Evolutionary conservation across 2,113 vertebrate species (phyloP).

Genomic region (Rhinogobius similis): DNA sequence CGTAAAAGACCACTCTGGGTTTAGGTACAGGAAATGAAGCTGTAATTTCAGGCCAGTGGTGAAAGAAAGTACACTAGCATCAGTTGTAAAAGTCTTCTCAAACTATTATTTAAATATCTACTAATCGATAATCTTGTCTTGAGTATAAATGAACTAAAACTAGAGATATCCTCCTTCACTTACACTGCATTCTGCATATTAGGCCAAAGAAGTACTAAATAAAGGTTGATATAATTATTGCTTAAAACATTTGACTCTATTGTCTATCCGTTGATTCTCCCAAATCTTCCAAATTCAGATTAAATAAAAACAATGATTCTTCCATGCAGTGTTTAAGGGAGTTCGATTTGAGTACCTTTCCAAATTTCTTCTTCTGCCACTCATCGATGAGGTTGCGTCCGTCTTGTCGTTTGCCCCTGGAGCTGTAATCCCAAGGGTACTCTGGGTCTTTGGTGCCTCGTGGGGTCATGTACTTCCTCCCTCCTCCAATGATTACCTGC

Average conservation of each 20-base stretch:
- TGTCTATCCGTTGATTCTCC: too few relatives aligned
- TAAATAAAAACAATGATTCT: too few relatives aligned
- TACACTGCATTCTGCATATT: too few relatives aligned
- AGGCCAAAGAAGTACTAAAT: too few relatives aligned
- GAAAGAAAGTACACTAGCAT: background rate
- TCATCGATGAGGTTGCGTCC: conserved; percentile 72
- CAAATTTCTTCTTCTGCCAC: conserved; percentile 71
- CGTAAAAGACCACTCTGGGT: background rate
- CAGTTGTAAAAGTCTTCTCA: background rate
- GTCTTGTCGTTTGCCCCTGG: conserved; percentile 67
- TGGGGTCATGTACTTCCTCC: conserved; percentile 81
- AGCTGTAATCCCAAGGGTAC: conserved; percentile 62
- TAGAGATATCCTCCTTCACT: too few relatives aligned
- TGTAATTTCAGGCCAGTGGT: background rate
- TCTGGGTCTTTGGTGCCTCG: conserved; percentile 74
- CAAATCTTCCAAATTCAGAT: too few relatives aligned
- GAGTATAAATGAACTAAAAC: too few relatives aligned
- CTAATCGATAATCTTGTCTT: too few relatives aligned
- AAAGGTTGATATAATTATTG: too few relatives aligned
- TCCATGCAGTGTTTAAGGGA: too few relatives aligned
- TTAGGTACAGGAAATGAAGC: background rate
- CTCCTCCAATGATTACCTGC: conserved; percentile 80
- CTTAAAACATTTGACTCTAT: too few relatives aligned
- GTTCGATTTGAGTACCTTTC: conserved; percentile 71
- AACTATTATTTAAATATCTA: too few relatives aligned